Evolutionary conservation across 1,140 invertebrate species (phyloP), one percentile per base, ranked within the genome.

Genomic region (Anthonomus grandis): DNA sequence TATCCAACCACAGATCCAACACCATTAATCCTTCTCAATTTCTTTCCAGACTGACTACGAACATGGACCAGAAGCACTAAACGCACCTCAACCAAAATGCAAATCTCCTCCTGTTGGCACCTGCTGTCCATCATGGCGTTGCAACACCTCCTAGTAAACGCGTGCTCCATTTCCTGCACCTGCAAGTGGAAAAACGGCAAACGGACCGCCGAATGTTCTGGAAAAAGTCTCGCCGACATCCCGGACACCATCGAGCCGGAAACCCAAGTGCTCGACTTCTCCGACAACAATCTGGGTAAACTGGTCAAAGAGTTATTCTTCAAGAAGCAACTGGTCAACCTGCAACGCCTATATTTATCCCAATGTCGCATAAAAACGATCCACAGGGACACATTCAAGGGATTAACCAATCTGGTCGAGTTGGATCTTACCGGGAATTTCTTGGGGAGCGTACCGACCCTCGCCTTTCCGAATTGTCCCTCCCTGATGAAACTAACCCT

Each of bases 121-220:
- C 19, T 63, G 48, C 60, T 49, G 23, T 55, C 50, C 34, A 52
- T 63, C 37, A 51, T 60, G 44, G 25, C 57, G 13, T 44, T 63
- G n/a, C 53, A 63, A 17, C 13, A 54, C 12, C 31, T 60, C 13
- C 44, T 49, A 12, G 54, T 49, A 13, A 31, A 37, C 70, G 80
- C 80, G 13, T 94, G 91, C 70, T 91, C 91, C 0, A 68, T 74
- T 1, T 79, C 81, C 34, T 95, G 92, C 72, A 77, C 81, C 9
- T 95, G 92, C 76, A 93, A 91, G 67, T 94, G 92, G 92, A 94
- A 93, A 72, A 85, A 86, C 66, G 92, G 91, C 1, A 95, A 95
- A 70, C 85, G 91, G 67, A 90, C 88, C 55, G 90, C 93, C 2
- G 91, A 94, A 70, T 95, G 91, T 74, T 80, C 84, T 9, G 83